Base-by-base conservation (phyloP, 2,888 invertebrate genomes). In the Agrenia bidenticulata region DNA sequence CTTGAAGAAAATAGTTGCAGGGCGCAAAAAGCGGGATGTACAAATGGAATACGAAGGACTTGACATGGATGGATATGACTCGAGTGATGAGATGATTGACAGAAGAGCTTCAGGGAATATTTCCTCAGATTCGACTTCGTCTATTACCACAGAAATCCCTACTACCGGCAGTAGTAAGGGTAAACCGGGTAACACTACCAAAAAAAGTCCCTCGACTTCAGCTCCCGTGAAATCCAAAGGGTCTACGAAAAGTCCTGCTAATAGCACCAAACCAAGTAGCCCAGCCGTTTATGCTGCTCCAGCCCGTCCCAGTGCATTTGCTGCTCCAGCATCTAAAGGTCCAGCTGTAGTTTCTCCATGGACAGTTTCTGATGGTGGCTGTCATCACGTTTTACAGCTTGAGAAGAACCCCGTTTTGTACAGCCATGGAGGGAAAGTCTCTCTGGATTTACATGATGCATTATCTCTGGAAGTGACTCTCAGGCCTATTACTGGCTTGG, bases 391-490 rank as follows among this genome's bases (percentile, higher is more conserved):
- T 42, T 2, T 69, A 19, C 15, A 63, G 2, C 37, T 72, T 9
- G 32, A 39, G 15, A 23, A 53, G 1, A 69, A 72, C 42, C 53
- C 57, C 0, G 58, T 69, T 32, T 15, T 72, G 4, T 60, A 63
- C 51, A 50, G 58, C 4, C 60, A 61, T 37, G 70, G 70, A 15
- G 64, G 64, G 15, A 15, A n/a, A 9, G 19, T 58, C 5, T 17
- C 42, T 24, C 23, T 58, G 39, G 71, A 72, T 39, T 54, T 66
- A n/a, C 66, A 64, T 49, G 69, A 72, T 27, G 49, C 64, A 1
- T 37, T 72, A 1, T 66, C 69, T 0, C 67, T 72, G 27, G 26
- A 45, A 24, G 58, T 72, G 0, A 32, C 17, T 17, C 27, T 70
- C 19, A 42, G 51, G 9, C 53, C 67, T 1, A 55, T 32, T 0